Evolutionary conservation across 1,140 invertebrate genomes (phyloP).

Genomic region (Diachasmimorpha longicaudata): DNA sequence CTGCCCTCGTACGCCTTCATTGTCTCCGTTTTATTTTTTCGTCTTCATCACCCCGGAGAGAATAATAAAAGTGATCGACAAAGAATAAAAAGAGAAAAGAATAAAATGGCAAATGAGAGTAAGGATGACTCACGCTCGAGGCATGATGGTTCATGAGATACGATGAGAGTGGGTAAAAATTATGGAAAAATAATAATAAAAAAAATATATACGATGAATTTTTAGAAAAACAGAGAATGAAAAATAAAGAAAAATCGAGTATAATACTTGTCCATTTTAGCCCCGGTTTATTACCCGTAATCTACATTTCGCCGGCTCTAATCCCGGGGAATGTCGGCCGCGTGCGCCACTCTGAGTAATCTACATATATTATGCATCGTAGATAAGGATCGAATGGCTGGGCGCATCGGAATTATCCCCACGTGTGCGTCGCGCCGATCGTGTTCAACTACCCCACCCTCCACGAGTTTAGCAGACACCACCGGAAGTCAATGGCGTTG

Average conservation of each 20-base stretch:
- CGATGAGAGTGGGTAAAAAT: background rate
- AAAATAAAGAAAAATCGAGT: too few species aligned
- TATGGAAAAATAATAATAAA: background rate
- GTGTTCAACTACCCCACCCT: conserved; percentile 25
- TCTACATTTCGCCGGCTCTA: conserved; percentile 35
- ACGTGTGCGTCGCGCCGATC: conserved; percentile 27
- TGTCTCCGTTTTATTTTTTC: background rate
- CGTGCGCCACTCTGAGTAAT: conserved; percentile 27
- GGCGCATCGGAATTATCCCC: conserved; percentile 33
- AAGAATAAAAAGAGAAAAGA: background rate
- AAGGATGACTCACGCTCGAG: background rate
- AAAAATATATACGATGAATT: background rate
- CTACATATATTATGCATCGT: conserved; percentile 39
- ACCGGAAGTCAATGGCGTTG: background rate
- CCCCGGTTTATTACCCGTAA: conserved; percentile 27
- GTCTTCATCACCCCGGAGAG: background rate
- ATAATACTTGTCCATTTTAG: conserved; percentile 19
- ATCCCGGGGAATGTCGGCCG: conserved; percentile 32
- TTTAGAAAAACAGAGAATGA: background rate
- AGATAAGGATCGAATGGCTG: conserved; percentile 34
- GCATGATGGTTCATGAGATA: background rate
- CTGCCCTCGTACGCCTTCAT: background rate
- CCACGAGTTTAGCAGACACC: background rate
- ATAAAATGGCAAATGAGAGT: background rate
- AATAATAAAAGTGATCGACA: conserved; percentile 2